Conservation (phyloP, 1,140 invertebrate genomes). For the Heliothis virescens region DNA sequence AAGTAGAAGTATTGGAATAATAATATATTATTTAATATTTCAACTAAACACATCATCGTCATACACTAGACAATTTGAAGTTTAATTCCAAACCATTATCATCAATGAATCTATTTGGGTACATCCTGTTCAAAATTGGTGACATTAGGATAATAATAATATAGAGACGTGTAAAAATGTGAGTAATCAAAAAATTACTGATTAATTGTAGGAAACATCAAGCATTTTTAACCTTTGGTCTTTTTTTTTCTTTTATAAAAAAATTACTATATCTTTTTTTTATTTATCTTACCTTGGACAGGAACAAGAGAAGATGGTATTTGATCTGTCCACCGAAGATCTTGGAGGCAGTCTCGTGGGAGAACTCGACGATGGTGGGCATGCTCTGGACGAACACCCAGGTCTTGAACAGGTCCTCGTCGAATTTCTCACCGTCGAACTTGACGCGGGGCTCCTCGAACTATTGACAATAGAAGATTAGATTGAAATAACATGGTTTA, state of each 20-base stretch:
- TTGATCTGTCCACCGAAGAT: constrained; percentile 99
- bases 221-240: too few species aligned
- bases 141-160: neutral
- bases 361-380: constrained; percentile 98
- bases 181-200: too few species aligned
- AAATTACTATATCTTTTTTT: neutral
- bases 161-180: neutral
- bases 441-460: constrained; percentile 97
- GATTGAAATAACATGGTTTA: too few species aligned
- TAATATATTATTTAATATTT: too few species aligned
- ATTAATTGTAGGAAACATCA: too few species aligned
- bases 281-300: constrained; percentile 90
- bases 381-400: constrained; percentile 95
- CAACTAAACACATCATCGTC: too few species aligned
- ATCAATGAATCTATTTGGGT: neutral
- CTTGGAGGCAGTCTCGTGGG: constrained; percentile 97
- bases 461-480: constrained; percentile 55
- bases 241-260: too few species aligned
- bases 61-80: too few species aligned
- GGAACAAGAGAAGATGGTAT: constrained; percentile 97
- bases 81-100: too few species aligned
- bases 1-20: too few species aligned
- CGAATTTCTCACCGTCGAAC: constrained; percentile 90
- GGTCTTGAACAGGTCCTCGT: constrained; percentile 90
- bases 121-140: neutral